These are phyloP conservation scores for Gypaetus barbatus DNA, from an alignment of 2,797 vertebrate genomes.

Conservation along the genomic window DNA sequence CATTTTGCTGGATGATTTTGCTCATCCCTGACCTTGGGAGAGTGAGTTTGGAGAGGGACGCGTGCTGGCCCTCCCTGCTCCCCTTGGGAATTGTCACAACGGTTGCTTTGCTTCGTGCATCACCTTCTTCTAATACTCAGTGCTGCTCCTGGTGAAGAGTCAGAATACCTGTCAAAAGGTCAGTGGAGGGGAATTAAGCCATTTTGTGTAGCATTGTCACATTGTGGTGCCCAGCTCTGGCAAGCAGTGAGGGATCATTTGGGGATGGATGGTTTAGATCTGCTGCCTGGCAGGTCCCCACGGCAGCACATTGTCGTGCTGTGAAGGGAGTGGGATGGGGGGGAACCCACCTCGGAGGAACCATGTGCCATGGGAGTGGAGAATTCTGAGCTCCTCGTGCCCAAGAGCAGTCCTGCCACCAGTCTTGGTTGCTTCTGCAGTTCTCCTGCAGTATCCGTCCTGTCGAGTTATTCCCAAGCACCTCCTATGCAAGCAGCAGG, in stretches of 20 bases:
- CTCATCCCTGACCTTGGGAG: not conserved
- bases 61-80: not conserved
- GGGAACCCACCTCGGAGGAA: not conserved
- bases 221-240: not conserved
- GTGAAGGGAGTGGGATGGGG: not conserved
- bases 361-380: not conserved
- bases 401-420: not conserved
- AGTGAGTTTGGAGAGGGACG: not conserved
- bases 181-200: not conserved
- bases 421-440: not conserved
- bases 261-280: not conserved
- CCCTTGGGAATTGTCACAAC: not conserved
- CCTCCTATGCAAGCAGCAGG: not conserved
- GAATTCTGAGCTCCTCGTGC: not conserved
- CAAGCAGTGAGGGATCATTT: not conserved
- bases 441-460: not conserved
- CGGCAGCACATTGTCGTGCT: not conserved
- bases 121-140: fast-evolving
- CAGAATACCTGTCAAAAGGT: not conserved
- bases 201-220: not conserved
- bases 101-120: not conserved
- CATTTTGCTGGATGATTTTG: not conserved
- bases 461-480: fast-evolving
- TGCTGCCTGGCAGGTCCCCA: not conserved
- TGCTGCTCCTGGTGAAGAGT: not conserved